Base-by-base conservation (phyloP, 1,140 invertebrate genomes). In the Acyrthosiphon pisum region DNA sequence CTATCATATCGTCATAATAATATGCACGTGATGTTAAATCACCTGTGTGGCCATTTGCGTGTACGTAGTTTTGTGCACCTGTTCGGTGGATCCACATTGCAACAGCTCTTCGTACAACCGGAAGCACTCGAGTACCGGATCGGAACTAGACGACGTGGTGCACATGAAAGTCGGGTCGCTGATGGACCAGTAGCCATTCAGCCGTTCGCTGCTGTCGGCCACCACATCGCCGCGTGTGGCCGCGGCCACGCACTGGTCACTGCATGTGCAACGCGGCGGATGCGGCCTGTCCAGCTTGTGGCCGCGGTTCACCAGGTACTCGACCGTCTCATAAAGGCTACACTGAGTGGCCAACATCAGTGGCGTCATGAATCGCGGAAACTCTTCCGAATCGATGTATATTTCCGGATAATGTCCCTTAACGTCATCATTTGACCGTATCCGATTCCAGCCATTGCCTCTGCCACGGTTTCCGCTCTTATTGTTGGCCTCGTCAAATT, bases 251-350 rank as follows among this genome's bases (percentile, higher is more conserved):
- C 96, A 96, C 84, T 95, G 95, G 93, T 96, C 95, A 9, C 95
- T 94, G 94, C 97, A 97, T 81, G 95, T 94, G 94, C 97, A 97
- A 93, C 95, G 95, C 0, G 96, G 95, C n/a, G 95, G 95, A 95
- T 97, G 97, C 0, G 97, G 97, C 94, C 95, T 95, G 2, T 94
- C 94, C 35, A 97, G 95, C 0, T 93, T 94, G 94, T 97, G 96
- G 20, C 96, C 96, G 46, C 96, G 94, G 91, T 96, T 95, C 6
- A 97, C 95, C 4, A 98, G 95, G 76, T 97, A 95, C 94, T 96
- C 96, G 30, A 97, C 97, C 41, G 97, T 96, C 94, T 97, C 96
- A 94, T 96, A 97, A 94, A 97, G 96, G 53, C 97, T 97, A 56
- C 95, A 95, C 94, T 97, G 97, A 20, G 97, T 97, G 4, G 97